Evolutionary conservation across 2,888 invertebrate genomes (phyloP).

Genomic region (Periphyllus acericola): DNA sequence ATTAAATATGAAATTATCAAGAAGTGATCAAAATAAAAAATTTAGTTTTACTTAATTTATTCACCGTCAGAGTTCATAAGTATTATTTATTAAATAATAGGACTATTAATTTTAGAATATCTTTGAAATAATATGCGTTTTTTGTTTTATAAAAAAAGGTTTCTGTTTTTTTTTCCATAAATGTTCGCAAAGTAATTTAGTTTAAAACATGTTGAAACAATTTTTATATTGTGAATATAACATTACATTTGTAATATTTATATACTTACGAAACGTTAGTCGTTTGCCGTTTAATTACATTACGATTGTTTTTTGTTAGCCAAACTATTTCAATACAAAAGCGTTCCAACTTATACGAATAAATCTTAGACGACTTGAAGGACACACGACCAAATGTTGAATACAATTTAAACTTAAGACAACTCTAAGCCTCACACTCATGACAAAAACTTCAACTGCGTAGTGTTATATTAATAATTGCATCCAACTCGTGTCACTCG

Average conservation of each 20-base stretch:
- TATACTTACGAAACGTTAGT: neutral
- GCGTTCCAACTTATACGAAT: slow-evolving; percentile 4
- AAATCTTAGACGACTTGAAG: slow-evolving; percentile 33
- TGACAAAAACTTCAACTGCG: neutral
- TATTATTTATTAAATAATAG: no score
- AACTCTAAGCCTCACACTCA: slow-evolving; percentile 1
- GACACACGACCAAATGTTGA: neutral
- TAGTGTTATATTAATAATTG: slow-evolving; percentile 10
- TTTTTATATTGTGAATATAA: neutral
- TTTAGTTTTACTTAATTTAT: no score
- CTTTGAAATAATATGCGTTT: no score
- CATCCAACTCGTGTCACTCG: neutral
- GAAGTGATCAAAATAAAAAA: no score
- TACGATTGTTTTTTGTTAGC: neutral
- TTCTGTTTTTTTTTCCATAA: no score
- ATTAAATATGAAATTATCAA: no score
- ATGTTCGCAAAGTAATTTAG: neutral
- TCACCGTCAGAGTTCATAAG: no score
- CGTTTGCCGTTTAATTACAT: neutral
- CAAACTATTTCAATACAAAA: slow-evolving; percentile 48
- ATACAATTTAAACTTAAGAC: slow-evolving; percentile 37
- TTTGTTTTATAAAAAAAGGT: no score
- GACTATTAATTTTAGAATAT: no score
- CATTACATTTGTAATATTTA: neutral
- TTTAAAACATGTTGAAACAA: neutral